These are phyloP conservation scores for Hippocampus comes DNA, from an alignment of 2,113 vertebrate species.

Conservation along the genomic window DNA sequence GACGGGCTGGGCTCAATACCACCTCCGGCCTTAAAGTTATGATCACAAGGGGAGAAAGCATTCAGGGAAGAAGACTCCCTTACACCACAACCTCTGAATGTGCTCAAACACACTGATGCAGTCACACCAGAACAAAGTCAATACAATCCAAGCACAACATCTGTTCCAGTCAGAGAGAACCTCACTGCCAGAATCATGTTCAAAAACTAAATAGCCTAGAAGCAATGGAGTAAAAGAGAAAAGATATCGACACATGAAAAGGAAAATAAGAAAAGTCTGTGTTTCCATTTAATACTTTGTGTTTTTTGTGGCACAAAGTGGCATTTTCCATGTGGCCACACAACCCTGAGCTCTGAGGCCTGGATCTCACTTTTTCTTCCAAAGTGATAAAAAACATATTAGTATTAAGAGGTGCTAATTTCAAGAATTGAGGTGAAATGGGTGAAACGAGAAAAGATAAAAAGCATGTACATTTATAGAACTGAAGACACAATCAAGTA, in stretches of 20 bases:
- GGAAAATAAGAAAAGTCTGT: slow-evolving; percentile 57
- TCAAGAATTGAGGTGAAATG: slow-evolving; percentile 40
- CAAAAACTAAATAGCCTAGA: slow-evolving; percentile 59
- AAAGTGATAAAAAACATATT: slow-evolving; percentile 40
- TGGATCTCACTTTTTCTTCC: slow-evolving; percentile 30
- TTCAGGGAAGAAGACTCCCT: slow-evolving; percentile 41
- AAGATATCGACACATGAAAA: slow-evolving; percentile 47
- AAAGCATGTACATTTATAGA: slow-evolving; percentile 31
- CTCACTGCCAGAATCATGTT: slow-evolving; percentile 65
- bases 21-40: slow-evolving; percentile 26
- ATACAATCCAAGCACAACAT: slow-evolving; percentile 65
- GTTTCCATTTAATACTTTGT: slow-evolving; percentile 60
- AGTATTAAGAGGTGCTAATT: slow-evolving; percentile 58
- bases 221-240: slow-evolving; percentile 57
- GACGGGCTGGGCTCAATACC: slow-evolving; percentile 38
- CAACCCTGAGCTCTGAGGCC: slow-evolving; percentile 24
- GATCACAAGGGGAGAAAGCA: slow-evolving; percentile 34
- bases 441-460: slow-evolving; percentile 50
- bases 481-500: slow-evolving; percentile 5
- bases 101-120: slow-evolving; percentile 42
- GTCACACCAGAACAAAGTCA: slow-evolving; percentile 61
- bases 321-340: slow-evolving; percentile 51
- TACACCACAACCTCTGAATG: slow-evolving; percentile 47
- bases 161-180: slow-evolving; percentile 59
- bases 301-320: slow-evolving; percentile 60